Base-by-base conservation (phyloP, 2,113 vertebrate species). In the Solenodon paradoxus region DNA sequence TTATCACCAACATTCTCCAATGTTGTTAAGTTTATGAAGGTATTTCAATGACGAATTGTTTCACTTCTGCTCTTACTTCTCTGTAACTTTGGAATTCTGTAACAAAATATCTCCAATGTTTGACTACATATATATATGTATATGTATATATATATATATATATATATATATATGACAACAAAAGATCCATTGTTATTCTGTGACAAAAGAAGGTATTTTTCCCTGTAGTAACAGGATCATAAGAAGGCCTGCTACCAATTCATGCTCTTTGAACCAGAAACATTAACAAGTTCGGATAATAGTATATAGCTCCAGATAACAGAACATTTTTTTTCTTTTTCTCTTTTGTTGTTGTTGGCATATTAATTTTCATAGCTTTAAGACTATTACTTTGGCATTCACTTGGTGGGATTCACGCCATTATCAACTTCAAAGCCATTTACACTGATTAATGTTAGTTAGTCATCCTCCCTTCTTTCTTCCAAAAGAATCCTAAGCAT, bases 1-100 rank as follows among this genome's bases (percentile, higher is more conserved):
- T 24, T 22, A 69, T 9, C 12, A 12, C 15, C 0, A 30, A 35
- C 2, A 38, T 45, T 20, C 0, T 1, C 45, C 24, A 75, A 3
- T 15, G 42, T 20, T 45, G 55, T 74, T 47, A 53, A 82, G 26
- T 82, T 66, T 61, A 82, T 35, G 9, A 68, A n/a, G n/a, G n/a
- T 61, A 20, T 16, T 5, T 8, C 28, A 42, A 11, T 40, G n/a
- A 30, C 20, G 30, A n/a, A n/a, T n/a, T 87, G 12, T 24, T 13
- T 84, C 17, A 28, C 42, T 38, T 11, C n/a, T 77, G 17, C 32
- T 71, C 13, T 20, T 69, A 55, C 38, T 72, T 35, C 11, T 79
- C 19, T 55, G 26, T 15, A 64, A 28, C 40, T 32, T 71, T 35
- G 59, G 32, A 57, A 64, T 8, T 66, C 38, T 32, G 84, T 79